These are phyloP conservation scores for Celastrina argiolus DNA, from an alignment of 2,888 invertebrate species.

Conservation along the genomic window DNA sequence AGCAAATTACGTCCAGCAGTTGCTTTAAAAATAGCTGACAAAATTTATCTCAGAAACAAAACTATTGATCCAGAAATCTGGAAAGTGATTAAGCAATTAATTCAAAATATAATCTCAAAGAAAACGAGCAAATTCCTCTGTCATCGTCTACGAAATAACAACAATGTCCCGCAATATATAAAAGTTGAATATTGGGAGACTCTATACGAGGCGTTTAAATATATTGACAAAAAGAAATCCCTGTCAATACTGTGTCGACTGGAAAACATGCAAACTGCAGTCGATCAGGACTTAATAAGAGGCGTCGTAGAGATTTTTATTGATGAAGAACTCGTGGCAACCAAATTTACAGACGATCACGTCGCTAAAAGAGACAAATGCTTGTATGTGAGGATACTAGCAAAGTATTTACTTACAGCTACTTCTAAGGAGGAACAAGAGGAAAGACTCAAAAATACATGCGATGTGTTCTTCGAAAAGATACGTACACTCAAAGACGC, in stretches of 20 bases:
- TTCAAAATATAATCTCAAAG: conserved; percentile 38
- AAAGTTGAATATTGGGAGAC: conserved; percentile 44
- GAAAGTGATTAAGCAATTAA: conserved; percentile 42
- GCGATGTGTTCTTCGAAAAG: conserved; percentile 41
- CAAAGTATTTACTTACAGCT: conserved; percentile 46
- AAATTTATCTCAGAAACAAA: conserved; percentile 36
- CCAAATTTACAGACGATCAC: conserved; percentile 27
- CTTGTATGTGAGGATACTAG: conserved; percentile 42
- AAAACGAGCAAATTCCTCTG: conserved; percentile 26
- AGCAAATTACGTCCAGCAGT: conserved; percentile 40
- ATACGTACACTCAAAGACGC: conserved; percentile 33
- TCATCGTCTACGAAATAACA: conserved; percentile 28
- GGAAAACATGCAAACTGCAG: conserved; percentile 38
- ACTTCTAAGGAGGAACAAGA: conserved; percentile 39
- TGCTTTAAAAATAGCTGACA: conserved; percentile 42
- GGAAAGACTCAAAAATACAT: conserved; percentile 38
- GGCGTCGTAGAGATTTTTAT: conserved; percentile 35
- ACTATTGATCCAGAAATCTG: conserved; percentile 41
- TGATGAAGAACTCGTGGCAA: conserved; percentile 33
- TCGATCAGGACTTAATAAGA: conserved; percentile 38
- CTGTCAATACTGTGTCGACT: conserved; percentile 37
- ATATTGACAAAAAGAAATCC: conserved; percentile 32
- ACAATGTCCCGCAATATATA: conserved; percentile 40
- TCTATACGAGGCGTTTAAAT: conserved; percentile 38
- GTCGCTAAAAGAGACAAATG: conserved; percentile 18